Conservation (phyloP, 2,888 invertebrate species). For the Agrochola circellaris region DNA sequence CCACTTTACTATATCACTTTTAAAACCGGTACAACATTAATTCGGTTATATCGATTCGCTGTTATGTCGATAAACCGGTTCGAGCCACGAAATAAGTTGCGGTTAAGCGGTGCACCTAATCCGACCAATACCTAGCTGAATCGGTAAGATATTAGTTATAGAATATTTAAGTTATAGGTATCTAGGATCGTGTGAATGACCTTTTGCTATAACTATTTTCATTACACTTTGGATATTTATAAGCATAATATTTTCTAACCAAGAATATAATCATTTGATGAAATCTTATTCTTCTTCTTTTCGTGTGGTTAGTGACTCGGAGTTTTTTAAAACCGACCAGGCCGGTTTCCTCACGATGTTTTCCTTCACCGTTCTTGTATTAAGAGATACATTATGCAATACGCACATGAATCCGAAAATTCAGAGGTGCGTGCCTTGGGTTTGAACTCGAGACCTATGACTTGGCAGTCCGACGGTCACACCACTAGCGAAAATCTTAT, state of each 20-base stretch:
- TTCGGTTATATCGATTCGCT: conserved; percentile 44
- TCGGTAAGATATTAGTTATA: conserved; percentile 8
- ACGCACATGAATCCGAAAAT: no score
- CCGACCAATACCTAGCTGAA: conserved; percentile 12
- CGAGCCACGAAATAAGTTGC: conserved; percentile 44
- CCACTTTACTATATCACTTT: conserved; percentile 5
- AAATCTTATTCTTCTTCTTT: neutral
- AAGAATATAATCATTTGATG: neutral
- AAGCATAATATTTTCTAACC: neutral
- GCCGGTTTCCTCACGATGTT: no score
- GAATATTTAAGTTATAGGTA: conserved; percentile 25
- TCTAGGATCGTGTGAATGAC: neutral
- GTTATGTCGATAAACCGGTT: conserved; percentile 18
- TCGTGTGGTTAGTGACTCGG: no score
- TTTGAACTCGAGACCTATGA: no score
- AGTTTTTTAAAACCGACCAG: no score
- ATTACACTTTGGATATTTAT: neutral
- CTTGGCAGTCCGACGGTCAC: no score
- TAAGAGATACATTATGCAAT: no score
- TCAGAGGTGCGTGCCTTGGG: no score
- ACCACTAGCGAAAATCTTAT: no score
- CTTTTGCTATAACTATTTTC: neutral
- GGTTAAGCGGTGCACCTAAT: conserved; percentile 48
- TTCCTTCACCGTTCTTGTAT: no score
- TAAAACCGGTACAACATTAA: conserved; percentile 36